phyloP scores from a whole-genome alignment of 2,113 vertebrate species.

The Osmerus eperlanus region DNA sequence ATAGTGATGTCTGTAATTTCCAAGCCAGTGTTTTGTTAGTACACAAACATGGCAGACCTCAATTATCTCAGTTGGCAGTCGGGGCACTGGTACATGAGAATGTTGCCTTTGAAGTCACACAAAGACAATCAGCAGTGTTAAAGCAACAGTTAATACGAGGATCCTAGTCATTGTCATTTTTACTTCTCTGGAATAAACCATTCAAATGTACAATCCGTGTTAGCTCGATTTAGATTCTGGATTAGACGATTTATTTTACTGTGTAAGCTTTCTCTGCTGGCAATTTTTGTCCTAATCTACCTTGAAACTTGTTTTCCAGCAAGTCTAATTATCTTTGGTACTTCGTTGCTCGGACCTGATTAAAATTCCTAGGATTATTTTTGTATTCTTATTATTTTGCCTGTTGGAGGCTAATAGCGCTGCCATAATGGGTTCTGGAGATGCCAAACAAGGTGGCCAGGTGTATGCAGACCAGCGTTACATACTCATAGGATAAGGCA shows the following conservation, averaged over 20 bases:
- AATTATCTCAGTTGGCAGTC: constrained; percentile 28
- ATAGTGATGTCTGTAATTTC: constrained; percentile 49
- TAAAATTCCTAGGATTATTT: too few relatives aligned
- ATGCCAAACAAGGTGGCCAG: too few relatives aligned
- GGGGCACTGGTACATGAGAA: constrained; percentile 7
- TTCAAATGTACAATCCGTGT: constrained; percentile 51
- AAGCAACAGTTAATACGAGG: constrained; percentile 20
- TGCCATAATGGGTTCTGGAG: too few relatives aligned
- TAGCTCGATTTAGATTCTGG: constrained; percentile 42
- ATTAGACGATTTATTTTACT: constrained; percentile 8
- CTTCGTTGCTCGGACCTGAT: too few relatives aligned
- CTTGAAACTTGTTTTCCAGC: not conserved
- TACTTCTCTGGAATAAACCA: constrained; percentile 53
- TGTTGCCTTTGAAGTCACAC: constrained; percentile 26
- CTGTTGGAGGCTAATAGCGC: too few relatives aligned
- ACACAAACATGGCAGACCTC: constrained; percentile 33
- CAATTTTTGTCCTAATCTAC: not conserved
- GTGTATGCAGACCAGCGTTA: too few relatives aligned
- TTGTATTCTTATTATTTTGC: too few relatives aligned
- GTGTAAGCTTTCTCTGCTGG: constrained; percentile 15
- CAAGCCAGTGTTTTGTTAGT: constrained; percentile 44
- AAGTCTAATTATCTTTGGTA: too few relatives aligned
- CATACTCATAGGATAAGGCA: too few relatives aligned
- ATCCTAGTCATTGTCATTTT: constrained; percentile 45
- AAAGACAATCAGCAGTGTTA: constrained; percentile 30